Evolutionary conservation across 2,888 invertebrate genomes (phyloP), one percentile per base, ranked within the genome.

Genomic region (Ormyrus thymus): DNA sequence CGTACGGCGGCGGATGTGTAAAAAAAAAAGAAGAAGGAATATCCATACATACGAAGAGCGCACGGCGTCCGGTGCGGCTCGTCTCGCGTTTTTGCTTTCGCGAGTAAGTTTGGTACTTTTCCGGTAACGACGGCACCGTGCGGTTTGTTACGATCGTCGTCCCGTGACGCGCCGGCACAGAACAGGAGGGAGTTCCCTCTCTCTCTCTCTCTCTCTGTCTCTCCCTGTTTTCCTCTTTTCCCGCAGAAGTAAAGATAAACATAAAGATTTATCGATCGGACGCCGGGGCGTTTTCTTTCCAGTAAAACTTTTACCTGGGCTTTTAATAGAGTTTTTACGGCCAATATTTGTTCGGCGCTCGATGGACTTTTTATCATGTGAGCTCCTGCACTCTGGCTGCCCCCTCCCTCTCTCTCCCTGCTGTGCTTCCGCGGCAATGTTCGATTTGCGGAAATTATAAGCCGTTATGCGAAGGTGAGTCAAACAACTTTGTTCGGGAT

Each of bases 101-200:
- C 43, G 59, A 59, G n/a, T 51, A 75, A 75, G 65, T 79, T 74
- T 74, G 64, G 73, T 78, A 69, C 70, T 79, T 79, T 76, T 79
- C 69, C 74, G 65, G 79, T 50, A 75, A 79, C 69, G 71, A 71
- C 66, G 53, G 51, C 9, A 43, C 46, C 15, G 48, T 58, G 76
- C 55, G 72, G 69, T 76, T 80, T 76, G 72, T 76, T 76, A 73
- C 69, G 72, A 76, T 53, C 64, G 58, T 46, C 69, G 9, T 55
- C 51, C 62, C 55, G 48, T 62, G 78, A 78, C 59, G 65, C 48
- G 13, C 10, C 29, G 48, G 56, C 53, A 55, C 7, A 29, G 29
- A 45, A 66, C 29, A 43, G 10, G 11, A 61, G 59, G 45, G 8
- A 61, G 46, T 68, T 29, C 15, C 53, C 10, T 55, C 9, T 29